Evolutionary conservation across 2,113 vertebrate genomes (phyloP).

Genomic region (Leiothrix lutea): DNA sequence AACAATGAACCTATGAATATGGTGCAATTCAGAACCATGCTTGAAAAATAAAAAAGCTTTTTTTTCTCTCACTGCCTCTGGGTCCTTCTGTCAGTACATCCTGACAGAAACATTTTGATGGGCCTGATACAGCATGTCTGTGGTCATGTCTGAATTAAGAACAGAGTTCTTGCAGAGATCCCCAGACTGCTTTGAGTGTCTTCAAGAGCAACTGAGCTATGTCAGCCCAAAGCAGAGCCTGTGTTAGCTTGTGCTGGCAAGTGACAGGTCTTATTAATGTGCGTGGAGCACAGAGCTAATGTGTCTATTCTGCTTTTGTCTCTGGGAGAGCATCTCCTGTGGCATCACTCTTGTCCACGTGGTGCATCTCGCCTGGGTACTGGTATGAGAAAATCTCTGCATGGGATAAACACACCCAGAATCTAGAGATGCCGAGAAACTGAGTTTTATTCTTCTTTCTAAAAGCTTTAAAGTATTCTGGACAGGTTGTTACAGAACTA

Average conservation of each 20-base stretch:
- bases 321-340: neutral
- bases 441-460: neutral
- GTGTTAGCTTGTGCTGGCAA: neutral
- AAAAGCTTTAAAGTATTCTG: neutral
- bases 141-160: neutral
- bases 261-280: neutral
- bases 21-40: neutral
- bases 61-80: neutral
- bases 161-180: neutral
- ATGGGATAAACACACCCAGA: neutral
- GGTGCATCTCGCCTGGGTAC: accelerated
- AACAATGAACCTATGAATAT: accelerated
- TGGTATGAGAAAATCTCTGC: neutral
- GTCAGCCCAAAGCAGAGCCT: neutral
- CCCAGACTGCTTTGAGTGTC: neutral
- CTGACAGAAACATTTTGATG: neutral
- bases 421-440: neutral
- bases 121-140: neutral
- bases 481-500: neutral
- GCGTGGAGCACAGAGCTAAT: neutral
- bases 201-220: neutral
- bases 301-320: neutral
- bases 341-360: neutral
- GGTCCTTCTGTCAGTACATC: neutral
- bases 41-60: neutral